Percentiles rank a stretch among this genome's conserved stretches.
Evolutionary conservation across 2,113 vertebrate genomes (phyloP).

Genomic region (Nyctereutes procyonoides): DNA sequence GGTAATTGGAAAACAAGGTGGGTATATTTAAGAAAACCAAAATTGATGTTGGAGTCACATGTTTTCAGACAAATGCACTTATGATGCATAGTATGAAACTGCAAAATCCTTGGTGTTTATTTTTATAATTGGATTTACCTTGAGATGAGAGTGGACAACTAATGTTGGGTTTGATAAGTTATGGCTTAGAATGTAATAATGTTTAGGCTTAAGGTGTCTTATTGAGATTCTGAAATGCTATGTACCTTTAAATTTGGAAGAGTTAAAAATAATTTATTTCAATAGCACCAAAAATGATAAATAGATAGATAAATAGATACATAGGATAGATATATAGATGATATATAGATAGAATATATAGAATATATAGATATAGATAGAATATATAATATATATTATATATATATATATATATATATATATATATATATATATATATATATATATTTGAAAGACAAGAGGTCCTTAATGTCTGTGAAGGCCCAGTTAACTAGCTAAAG

Average conservation of each 20-base stretch:
- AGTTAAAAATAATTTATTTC: not conserved
- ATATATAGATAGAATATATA: not conserved
- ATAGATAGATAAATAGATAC: not conserved
- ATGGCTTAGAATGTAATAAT: not conserved
- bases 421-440: not conserved
- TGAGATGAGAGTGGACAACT: not conserved
- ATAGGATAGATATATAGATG: not conserved
- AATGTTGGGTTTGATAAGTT: not conserved
- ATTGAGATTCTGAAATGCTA: not conserved
- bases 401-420: not conserved
- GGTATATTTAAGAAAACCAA: not conserved
- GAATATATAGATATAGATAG: not conserved
- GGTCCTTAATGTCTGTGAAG: not conserved
- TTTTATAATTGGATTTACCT: slow-evolving; percentile 31
- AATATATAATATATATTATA: too few relatives aligned
- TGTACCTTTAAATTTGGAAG: not conserved
- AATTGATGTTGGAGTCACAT: not conserved
- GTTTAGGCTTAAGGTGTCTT: not conserved
- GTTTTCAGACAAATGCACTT: not conserved
- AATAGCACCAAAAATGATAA: not conserved
- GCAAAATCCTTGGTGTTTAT: slow-evolving; percentile 13
- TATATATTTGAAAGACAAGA: not conserved
- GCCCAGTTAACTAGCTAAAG: not conserved
- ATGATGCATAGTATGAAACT: not conserved
- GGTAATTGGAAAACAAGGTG: not conserved